Base-by-base conservation (phyloP, 2,797 vertebrate species). In the Pipistrellus nathusii region DNA sequence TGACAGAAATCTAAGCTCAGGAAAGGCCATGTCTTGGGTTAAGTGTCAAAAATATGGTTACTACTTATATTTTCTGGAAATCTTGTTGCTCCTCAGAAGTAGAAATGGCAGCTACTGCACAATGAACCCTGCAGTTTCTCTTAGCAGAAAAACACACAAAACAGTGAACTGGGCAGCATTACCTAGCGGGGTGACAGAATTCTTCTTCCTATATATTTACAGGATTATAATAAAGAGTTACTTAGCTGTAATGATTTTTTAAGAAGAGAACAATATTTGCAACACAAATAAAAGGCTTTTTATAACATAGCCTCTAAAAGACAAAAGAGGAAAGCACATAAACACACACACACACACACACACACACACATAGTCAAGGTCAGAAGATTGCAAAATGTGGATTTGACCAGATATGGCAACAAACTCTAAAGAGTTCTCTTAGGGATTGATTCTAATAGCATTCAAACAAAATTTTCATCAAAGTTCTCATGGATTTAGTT, bases 401-500 rank as follows among this genome's bases (percentile, higher is more conserved):
- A 53, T 72, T 83, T 92, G 20, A 14, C 73, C 48, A 55, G 68
- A 76, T 14, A 85, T 9, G 77, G 13, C 32, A 68, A 64, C n/a
- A 66, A 46, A 62, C 27, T 73, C 59, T 83, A 73, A 90, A 84
- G 32, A 23, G 17, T 75, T 84, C 48, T 94, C 69, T 23, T 51
- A 66, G 30, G 17, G 44, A 57, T 84, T 69, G 41, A 83, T 80
- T 83, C 72, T 83, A 87, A 95, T 12, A 86, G 64, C 35, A 57
- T 77, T 93, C 89, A 93, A 89, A 80, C 1, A 44, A 90, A 88
- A 80, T 23, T 75, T 82, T 85, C 73, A 94, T 75, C 82, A 82
- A 93, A 76, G 53, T 91, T 94, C 46, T 85, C 72, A 66, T 35
- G 84, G 73, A 85, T 91, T 80, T 84, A 90, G 84, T 95, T 94